Percentiles rank a stretch among this genome's conserved stretches.
These are phyloP conservation scores for Drosophila kanekoi DNA, from an alignment of 2,888 invertebrate genomes.

Conservation along the genomic window DNA sequence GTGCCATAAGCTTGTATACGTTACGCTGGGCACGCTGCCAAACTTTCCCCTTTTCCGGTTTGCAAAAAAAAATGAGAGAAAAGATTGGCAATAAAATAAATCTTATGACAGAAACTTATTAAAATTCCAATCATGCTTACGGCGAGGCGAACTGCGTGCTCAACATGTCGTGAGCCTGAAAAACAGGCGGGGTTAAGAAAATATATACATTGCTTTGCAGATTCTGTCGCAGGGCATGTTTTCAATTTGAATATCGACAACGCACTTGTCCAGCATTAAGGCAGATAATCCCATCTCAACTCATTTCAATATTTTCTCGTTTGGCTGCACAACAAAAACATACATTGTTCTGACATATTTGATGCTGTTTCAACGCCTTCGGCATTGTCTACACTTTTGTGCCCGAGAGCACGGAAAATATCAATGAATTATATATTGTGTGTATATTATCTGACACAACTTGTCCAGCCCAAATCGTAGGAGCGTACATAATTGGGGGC, in stretches of 20 bases:
- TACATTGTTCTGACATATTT: constrained; percentile 41
- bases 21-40: constrained; percentile 32
- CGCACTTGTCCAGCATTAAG: constrained; percentile 36
- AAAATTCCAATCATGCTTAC: constrained; percentile 70
- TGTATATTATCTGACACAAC: constrained; percentile 19
- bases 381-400: constrained; percentile 45
- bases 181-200: not conserved
- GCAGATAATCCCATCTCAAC: constrained; percentile 21
- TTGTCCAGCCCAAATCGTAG: constrained; percentile 22
- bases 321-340: constrained; percentile 23
- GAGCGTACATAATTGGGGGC: constrained; percentile 8
- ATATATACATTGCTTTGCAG: constrained; percentile 2
- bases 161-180: constrained; percentile 23
- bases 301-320: constrained; percentile 40
- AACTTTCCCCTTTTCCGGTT: constrained; percentile 9
- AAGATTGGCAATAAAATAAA: constrained; percentile 40
- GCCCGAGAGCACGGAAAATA: constrained; percentile 45
- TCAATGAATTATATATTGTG: constrained; percentile 59
- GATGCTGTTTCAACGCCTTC: constrained; percentile 37
- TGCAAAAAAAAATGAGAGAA: no score
- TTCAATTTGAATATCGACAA: constrained; percentile 72
- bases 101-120: constrained; percentile 59
- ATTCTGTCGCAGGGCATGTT: constrained; percentile 54
- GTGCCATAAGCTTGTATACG: constrained; percentile 40
- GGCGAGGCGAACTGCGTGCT: constrained; percentile 30